These are phyloP conservation scores for Tetrax tetrax DNA, from an alignment of 2,113 vertebrate genomes.

Conservation along the genomic window DNA sequence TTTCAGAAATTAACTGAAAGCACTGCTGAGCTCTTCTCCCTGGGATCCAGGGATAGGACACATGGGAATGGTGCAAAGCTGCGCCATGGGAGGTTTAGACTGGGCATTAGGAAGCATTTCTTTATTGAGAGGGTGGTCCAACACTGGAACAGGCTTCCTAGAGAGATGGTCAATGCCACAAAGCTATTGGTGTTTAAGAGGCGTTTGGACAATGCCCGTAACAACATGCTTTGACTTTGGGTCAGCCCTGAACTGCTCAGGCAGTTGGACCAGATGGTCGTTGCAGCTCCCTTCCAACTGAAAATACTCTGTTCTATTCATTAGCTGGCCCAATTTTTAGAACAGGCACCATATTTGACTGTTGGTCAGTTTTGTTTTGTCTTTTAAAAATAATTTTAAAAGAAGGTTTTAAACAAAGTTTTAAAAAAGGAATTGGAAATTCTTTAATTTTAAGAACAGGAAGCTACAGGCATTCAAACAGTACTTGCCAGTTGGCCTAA, in stretches of 20 bases:
- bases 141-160: not conserved
- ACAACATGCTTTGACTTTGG: not conserved
- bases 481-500: not conserved
- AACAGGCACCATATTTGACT: not conserved
- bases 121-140: not conserved
- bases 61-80: not conserved
- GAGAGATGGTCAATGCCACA: not conserved
- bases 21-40: not conserved
- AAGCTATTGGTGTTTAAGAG: not conserved
- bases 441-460: not conserved
- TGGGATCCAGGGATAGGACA: fast-evolving
- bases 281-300: not conserved
- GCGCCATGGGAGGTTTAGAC: not conserved
- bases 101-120: not conserved
- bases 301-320: not conserved
- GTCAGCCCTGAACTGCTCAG: not conserved
- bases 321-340: not conserved
- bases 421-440: not conserved
- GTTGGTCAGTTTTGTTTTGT: not conserved
- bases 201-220: not conserved
- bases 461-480: not conserved
- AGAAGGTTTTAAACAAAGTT: not conserved
- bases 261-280: not conserved
- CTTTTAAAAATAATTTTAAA: not conserved
- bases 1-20: not conserved